Percentiles rank a stretch among this genome's conserved stretches.
Evolutionary conservation across 2,797 vertebrate genomes (phyloP).

Genomic region (Gallinago nigripennis): DNA sequence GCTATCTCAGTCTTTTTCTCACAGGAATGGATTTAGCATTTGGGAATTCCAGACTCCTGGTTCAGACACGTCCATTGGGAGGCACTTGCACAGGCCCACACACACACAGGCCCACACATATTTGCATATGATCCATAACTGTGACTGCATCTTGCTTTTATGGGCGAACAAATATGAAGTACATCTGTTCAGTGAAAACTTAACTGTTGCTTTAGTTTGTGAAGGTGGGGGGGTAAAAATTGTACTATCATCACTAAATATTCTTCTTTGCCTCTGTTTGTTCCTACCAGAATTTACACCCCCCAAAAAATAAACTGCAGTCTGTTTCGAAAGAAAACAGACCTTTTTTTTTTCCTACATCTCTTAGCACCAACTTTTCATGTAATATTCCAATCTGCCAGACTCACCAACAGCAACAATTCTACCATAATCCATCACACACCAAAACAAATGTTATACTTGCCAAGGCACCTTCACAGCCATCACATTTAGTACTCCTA

Average conservation of each 20-base stretch:
- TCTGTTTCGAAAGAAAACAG: background rate
- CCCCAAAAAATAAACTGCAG: accelerated
- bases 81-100: accelerated
- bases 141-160: background rate
- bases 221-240: background rate
- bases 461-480: background rate
- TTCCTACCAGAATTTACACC: background rate
- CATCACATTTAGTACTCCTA: background rate
- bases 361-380: background rate
- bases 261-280: background rate
- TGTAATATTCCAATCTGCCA: background rate
- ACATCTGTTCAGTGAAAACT: background rate
- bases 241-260: background rate
- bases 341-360: background rate
- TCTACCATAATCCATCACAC: background rate
- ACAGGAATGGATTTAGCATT: background rate
- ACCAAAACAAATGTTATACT: background rate
- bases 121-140: background rate
- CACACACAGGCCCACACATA: background rate
- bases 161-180: background rate
- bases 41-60: background rate
- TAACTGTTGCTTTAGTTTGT: background rate
- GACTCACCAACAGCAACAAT: background rate
- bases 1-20: background rate
- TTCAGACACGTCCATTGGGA: background rate